These are phyloP conservation scores for Rhagoletis zephyria DNA, from an alignment of 1,140 invertebrate species.

Conservation along the genomic window DNA sequence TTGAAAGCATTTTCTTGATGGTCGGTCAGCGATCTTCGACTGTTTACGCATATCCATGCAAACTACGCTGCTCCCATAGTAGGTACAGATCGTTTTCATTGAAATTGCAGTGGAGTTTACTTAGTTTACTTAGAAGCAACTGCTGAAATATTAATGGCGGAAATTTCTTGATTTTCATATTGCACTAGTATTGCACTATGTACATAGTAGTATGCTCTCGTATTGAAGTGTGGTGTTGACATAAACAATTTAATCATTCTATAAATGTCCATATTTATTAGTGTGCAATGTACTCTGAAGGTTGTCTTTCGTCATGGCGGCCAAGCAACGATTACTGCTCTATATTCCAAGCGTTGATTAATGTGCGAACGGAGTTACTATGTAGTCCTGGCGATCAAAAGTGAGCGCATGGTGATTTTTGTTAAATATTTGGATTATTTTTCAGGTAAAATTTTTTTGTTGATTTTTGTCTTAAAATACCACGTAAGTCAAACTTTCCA, in stretches of 20 bases:
- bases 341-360: neutral
- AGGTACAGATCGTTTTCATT: neutral
- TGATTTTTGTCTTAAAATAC: too few species aligned
- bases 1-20: slow-evolving; percentile 53
- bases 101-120: neutral
- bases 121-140: neutral
- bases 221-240: neutral
- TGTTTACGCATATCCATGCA: slow-evolving; percentile 17
- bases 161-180: slow-evolving; percentile 44
- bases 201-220: neutral
- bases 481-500: too few species aligned
- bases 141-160: slow-evolving; percentile 48
- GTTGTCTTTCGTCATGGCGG: neutral
- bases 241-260: neutral
- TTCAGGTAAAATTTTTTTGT: too few species aligned
- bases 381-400: too few species aligned
- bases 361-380: too few species aligned
- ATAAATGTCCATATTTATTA: neutral
- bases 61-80: neutral
- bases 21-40: slow-evolving; percentile 52
- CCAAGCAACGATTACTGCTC: slow-evolving; percentile 19
- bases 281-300: neutral
- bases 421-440: too few species aligned
- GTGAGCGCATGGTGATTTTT: too few species aligned
- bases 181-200: neutral